These are phyloP conservation scores for Drosophila tristis DNA, from an alignment of 1,140 invertebrate genomes.

Conservation along the genomic window DNA sequence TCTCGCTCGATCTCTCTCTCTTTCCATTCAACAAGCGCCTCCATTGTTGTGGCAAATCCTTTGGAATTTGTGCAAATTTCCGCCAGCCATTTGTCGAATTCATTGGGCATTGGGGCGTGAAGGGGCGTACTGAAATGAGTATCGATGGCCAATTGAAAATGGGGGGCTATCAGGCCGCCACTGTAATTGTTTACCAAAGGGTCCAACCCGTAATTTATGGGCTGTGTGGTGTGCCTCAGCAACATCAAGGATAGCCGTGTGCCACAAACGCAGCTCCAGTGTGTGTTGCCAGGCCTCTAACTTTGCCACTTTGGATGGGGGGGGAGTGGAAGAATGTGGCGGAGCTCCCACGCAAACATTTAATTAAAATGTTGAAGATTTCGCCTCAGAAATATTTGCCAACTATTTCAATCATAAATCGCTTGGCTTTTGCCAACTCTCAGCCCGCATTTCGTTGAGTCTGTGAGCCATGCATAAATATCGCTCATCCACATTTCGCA, in stretches of 20 bases:
- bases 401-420: constrained; percentile 10
- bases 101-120: constrained; percentile 42
- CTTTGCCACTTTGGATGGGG: neutral
- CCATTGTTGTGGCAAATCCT: constrained; percentile 24
- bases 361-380: constrained; percentile 29
- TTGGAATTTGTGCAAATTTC: constrained; percentile 70
- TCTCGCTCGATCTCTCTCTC: neutral
- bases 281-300: neutral
- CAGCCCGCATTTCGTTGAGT: too few species aligned
- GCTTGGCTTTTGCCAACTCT: too few species aligned
- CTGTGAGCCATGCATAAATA: too few species aligned
- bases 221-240: too few species aligned
- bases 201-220: constrained; percentile 12
- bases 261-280: too few species aligned
- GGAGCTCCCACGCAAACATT: neutral
- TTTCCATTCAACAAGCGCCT: constrained; percentile 21
- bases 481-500: neutral
- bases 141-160: constrained; percentile 55
- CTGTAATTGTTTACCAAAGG: constrained; percentile 30
- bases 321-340: too few species aligned
- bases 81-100: constrained; percentile 62
- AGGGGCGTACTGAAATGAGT: constrained; percentile 24
- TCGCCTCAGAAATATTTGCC: neutral
- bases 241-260: neutral
- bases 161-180: constrained; percentile 10